Base-by-base conservation (phyloP, 1,140 invertebrate species). In the Pseudomyrmex dendroicus region DNA sequence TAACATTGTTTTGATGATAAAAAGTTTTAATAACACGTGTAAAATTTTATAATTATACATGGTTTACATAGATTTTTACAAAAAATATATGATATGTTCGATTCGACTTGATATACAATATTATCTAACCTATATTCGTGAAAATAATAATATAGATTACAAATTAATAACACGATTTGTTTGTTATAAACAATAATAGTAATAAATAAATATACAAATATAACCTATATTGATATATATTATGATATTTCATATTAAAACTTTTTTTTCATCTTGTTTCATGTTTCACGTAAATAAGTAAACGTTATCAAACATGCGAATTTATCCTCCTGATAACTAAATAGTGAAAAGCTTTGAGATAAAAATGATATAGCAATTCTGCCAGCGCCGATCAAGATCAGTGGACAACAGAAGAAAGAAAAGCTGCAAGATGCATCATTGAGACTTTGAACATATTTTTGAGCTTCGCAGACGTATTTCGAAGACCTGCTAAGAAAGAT, bases 401-500 rank as follows among this genome's bases (percentile, higher is more conserved):
- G 64, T 70, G 64, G 35, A 78, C 66, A 70, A 68, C 64, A 54
- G 22, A 72, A 72, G 54, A 80, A 80, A 80, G 48, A 72, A 35
- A 70, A 59, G 44, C 35, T 22, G 76, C n/a, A 17, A 13, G 25
- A 56, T 20, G 73, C 73, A 50, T 66, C 25, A 66, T 61, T 62
- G 74, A 25, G 9, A 20, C 2, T 46, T 77, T 50, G 54, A 78
- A 70, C 64, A 52, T 68, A 54, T 48, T 70, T 8, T 44, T 10
- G 12, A 66, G 70, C 66, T 57, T 66, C 54, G 73, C 74, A 59
- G 86, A 87, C 86, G 61, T 85, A 87, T 76, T 77, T 85, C 44
- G 76, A 88, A 67, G 44, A 83, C 64, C n/a, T 50, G 48, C 22
- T 22, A 46, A 22, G 44, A 63, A 82, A 76, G 66, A 74, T 77